A percentile compares a stretch with the other conserved stretches of the same genome.
Evolutionary conservation across 2,888 invertebrate species (phyloP).

Genomic region (Calliphora vomitoria): DNA sequence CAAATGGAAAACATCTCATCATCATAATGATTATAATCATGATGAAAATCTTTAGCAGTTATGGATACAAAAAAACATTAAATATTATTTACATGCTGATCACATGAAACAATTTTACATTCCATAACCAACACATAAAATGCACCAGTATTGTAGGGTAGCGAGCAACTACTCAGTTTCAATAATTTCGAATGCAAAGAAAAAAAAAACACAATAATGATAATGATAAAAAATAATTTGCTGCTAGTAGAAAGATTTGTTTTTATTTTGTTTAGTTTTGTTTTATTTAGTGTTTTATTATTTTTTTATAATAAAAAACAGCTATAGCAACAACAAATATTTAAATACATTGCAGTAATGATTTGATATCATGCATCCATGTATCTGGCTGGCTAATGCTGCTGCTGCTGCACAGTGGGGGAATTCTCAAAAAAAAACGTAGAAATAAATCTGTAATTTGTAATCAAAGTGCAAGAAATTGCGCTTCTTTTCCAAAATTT

Average conservation of each 20-base stretch:
- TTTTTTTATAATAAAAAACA: conserved; percentile 11
- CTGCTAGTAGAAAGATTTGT: conserved; percentile 34
- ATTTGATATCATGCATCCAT: conserved; percentile 65
- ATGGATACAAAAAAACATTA: neutral
- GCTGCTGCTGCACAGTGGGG: neutral
- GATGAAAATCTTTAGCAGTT: conserved; percentile 20
- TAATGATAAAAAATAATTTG: conserved; percentile 32
- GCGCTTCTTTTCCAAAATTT: no score
- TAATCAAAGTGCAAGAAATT: no score
- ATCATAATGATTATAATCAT: conserved; percentile 13
- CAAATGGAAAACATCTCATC: neutral
- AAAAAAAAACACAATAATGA: neutral
- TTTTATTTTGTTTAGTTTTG: conserved; percentile 45
- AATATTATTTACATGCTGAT: conserved; percentile 58
- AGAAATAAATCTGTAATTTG: no score
- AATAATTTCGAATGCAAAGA: conserved; percentile 26
- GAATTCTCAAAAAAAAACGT: no score
- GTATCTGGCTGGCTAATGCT: neutral
- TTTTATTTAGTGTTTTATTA: neutral
- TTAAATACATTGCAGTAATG: conserved; percentile 58
- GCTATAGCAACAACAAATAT: conserved; percentile 3
- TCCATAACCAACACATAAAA: conserved; percentile 21
- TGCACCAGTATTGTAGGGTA: conserved; percentile 32
- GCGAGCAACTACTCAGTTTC: conserved; percentile 39
- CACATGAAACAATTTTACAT: conserved; percentile 22